Conservation (phyloP, 2,113 vertebrate species). For the Lontra canadensis region DNA sequence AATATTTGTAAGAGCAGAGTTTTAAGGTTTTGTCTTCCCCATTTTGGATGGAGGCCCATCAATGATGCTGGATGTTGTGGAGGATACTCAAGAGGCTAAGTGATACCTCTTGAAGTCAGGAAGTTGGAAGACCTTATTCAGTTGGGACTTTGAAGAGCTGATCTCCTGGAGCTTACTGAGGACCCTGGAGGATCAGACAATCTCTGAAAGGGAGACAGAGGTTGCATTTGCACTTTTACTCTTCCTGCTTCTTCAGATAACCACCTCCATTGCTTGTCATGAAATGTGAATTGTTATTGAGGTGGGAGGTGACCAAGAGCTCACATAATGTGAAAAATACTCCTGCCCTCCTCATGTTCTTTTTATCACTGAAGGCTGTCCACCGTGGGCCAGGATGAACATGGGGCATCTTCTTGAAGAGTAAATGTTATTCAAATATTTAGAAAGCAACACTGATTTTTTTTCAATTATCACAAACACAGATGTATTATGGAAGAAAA, state of each 20-base stretch:
- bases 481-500: not conserved
- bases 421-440: not conserved
- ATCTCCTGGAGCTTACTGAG: not conserved
- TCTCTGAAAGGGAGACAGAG: not conserved
- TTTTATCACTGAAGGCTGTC: not conserved
- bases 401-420: not conserved
- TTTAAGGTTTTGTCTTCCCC: not conserved
- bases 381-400: not conserved
- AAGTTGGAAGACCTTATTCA: not conserved
- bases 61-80: not conserved
- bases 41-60: not conserved
- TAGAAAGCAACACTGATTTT: not conserved
- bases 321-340: not conserved
- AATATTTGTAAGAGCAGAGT: not conserved
- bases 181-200: not conserved
- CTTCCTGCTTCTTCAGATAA: not conserved
- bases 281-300: not conserved
- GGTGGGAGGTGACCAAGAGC: not conserved
- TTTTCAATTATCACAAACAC: not conserved
- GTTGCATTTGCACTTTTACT: not conserved
- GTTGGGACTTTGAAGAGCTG: not conserved
- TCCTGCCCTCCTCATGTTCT: not conserved
- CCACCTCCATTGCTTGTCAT: not conserved
- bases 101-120: not conserved
- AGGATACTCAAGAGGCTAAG: not conserved